Percentiles rank a stretch among this genome's conserved stretches.
These are phyloP conservation scores for Dryadula phaetusa DNA, from an alignment of 2,888 invertebrate species.

Conservation along the genomic window DNA sequence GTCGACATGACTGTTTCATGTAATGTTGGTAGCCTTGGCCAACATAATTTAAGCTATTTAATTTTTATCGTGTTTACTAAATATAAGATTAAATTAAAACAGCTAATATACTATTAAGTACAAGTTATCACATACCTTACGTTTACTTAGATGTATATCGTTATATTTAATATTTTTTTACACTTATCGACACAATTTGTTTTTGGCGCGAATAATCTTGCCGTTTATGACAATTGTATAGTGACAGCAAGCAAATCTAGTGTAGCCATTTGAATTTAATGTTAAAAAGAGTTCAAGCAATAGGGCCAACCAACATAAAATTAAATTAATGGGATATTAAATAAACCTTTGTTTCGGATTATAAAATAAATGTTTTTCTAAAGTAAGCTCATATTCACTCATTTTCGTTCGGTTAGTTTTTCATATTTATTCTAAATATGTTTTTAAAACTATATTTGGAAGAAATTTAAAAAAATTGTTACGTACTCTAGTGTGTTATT, in stretches of 20 bases:
- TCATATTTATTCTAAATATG: no score
- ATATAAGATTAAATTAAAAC: neutral
- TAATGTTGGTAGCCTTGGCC: slow-evolving; percentile 55
- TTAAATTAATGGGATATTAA: no score
- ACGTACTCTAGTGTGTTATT: no score
- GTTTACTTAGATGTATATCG: neutral
- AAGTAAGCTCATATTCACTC: no score
- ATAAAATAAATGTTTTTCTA: no score
- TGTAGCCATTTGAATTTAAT: neutral
- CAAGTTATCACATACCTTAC: slow-evolving; percentile 16
- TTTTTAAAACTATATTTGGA: no score
- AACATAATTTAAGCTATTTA: slow-evolving; percentile 7
- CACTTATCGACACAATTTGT: slow-evolving; percentile 11
- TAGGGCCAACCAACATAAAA: slow-evolving; percentile 6
- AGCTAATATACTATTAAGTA: neutral
- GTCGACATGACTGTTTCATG: slow-evolving; percentile 23
- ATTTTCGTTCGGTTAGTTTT: no score
- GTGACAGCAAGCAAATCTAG: slow-evolving; percentile 12
- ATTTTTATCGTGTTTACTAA: neutral
- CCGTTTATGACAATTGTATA: slow-evolving; percentile 14
- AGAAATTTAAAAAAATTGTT: no score
- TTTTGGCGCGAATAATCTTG: slow-evolving; percentile 43
- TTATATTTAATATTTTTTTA: neutral
- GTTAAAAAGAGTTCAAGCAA: neutral
- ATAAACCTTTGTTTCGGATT: no score